These are phyloP conservation scores for Puntigrus tetrazona DNA, from an alignment of 2,113 vertebrate species.

Conservation along the genomic window DNA sequence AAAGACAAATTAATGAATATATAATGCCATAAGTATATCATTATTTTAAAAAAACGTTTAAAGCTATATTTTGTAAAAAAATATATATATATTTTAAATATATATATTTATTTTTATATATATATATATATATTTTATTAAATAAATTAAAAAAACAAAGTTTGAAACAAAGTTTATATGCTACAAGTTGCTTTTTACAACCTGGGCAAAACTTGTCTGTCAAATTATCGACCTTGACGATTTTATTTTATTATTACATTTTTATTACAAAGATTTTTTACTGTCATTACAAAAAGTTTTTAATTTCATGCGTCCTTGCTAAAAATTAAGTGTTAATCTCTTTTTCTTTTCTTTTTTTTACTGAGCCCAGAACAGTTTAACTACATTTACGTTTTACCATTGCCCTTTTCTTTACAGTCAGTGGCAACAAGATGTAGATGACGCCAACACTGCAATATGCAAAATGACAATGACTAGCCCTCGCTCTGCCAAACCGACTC, in stretches of 20 bases:
- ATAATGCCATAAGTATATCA: too few species aligned
- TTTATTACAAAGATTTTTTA: not conserved
- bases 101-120: not conserved
- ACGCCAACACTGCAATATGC: slow-evolving; percentile 73
- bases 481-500: slow-evolving; percentile 49
- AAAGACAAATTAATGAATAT: not conserved
- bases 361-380: not conserved
- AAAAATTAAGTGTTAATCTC: not conserved
- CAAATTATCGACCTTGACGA: not conserved
- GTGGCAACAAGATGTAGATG: slow-evolving; percentile 87
- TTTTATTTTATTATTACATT: not conserved
- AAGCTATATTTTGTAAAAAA: too few species aligned
- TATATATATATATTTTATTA: too few species aligned
- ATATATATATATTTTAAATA: too few species aligned
- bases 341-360: not conserved
- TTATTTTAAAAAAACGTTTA: too few species aligned
- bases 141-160: too few species aligned
- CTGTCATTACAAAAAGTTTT: not conserved
- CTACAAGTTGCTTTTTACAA: too few species aligned
- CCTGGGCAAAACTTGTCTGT: not conserved
- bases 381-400: not conserved
- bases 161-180: too few species aligned
- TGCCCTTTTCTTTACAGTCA: slow-evolving; percentile 68
- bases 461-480: slow-evolving; percentile 61
- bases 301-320: not conserved